phyloP scores from a whole-genome alignment of 1,140 invertebrate genomes.

The Goniozus legneri region DNA sequence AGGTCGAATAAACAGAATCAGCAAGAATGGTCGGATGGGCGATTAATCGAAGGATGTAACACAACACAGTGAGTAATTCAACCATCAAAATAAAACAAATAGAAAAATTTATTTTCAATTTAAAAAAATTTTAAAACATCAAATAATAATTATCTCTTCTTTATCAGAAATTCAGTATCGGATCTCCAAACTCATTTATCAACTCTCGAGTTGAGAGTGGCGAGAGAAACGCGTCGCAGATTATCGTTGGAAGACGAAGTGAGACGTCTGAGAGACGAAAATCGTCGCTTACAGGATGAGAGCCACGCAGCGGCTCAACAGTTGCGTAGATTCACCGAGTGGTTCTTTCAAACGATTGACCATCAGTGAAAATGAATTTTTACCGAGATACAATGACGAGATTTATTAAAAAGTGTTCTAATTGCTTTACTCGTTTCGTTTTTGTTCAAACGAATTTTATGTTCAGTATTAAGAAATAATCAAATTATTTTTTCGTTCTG shows the following conservation, averaged over 20 bases:
- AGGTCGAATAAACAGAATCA: constrained; percentile 32
- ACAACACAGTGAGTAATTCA: constrained; percentile 37
- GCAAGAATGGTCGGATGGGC: constrained; percentile 43
- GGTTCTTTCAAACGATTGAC: constrained; percentile 88
- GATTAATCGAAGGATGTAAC: constrained; percentile 31
- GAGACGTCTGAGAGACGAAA: constrained; percentile 76
- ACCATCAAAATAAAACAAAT: not conserved
- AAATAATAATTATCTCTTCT: too few relatives aligned
- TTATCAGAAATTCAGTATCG: constrained; percentile 46
- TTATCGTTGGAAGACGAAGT: constrained; percentile 70
- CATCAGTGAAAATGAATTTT: constrained; percentile 61
- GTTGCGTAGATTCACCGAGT: constrained; percentile 85
- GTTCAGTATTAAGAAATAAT: constrained; percentile 1
- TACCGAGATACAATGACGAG: too few relatives aligned
- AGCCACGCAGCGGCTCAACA: constrained; percentile 85
- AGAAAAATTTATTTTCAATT: not conserved
- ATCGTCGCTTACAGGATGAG: constrained; percentile 82
- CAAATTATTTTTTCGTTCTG: not conserved
- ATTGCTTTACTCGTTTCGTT: not conserved
- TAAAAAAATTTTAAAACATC: constrained; percentile 6
- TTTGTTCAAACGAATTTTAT: not conserved
- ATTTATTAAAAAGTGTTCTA: not conserved
- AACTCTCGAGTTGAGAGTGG: constrained; percentile 63
- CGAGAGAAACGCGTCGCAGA: constrained; percentile 61
- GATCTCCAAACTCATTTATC: constrained; percentile 63